Evolutionary conservation across 2,113 vertebrate species (phyloP).

Genomic region (Tachysurus vachellii): DNA sequence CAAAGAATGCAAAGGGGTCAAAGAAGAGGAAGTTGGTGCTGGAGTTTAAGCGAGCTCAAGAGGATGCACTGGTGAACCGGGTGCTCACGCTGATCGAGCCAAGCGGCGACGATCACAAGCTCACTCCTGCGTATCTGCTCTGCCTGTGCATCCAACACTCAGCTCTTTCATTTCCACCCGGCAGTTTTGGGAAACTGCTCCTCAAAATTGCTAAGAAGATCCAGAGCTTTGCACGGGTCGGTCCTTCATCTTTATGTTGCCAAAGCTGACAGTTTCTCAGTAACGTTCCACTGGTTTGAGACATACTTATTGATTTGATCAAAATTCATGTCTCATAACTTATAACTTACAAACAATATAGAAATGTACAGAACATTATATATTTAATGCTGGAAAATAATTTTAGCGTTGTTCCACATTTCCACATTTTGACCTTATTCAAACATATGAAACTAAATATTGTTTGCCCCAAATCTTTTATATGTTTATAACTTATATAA

Average conservation of each 20-base stretch:
- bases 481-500: too few species aligned
- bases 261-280: neutral
- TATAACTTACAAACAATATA: too few species aligned
- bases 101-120: constrained; percentile 84
- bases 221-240: constrained; percentile 89
- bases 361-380: too few species aligned
- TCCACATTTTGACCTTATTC: neutral
- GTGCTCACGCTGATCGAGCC: constrained; percentile 89
- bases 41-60: constrained; percentile 82
- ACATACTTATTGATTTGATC: neutral
- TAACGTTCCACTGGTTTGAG: neutral
- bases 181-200: constrained; percentile 87
- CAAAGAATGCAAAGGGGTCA: constrained; percentile 49
- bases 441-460: neutral
- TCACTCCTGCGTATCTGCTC: constrained; percentile 89
- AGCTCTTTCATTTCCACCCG: constrained; percentile 80
- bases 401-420: neutral
- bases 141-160: constrained; percentile 94
- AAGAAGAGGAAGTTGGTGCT: constrained; percentile 81
- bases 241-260: constrained; percentile 60
- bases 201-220: constrained; percentile 85
- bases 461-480: neutral
- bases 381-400: too few species aligned
- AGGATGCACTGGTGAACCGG: constrained; percentile 83
- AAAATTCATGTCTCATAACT: too few species aligned